Percentiles rank a stretch among this genome's conserved stretches.
Conservation (phyloP, 2,888 invertebrate species). For the Papilio elwesi region DNA sequence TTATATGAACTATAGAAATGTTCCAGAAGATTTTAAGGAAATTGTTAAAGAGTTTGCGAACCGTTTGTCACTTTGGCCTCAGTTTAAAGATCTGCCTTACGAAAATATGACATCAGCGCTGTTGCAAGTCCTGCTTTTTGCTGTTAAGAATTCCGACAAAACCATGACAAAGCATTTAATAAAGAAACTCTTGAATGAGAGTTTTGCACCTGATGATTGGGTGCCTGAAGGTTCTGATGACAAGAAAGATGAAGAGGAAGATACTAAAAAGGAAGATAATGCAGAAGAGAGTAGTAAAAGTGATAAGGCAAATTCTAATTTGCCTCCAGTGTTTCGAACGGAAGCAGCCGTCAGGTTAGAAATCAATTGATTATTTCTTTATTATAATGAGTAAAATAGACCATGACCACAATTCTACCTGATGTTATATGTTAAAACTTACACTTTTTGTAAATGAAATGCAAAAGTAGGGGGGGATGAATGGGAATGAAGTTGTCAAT, state of each 20-base stretch:
- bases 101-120: constrained; percentile 89
- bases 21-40: constrained; percentile 85
- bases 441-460: no score
- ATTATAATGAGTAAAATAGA: no score
- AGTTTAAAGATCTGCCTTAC: constrained; percentile 89
- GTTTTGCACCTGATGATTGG: constrained; percentile 82
- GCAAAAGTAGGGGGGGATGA: no score
- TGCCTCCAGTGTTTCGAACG: constrained; percentile 86
- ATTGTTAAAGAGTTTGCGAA: constrained; percentile 86
- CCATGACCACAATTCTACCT: no score
- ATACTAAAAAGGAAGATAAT: constrained; percentile 51
- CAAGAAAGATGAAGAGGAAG: constrained; percentile 57
- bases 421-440: no score
- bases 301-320: constrained; percentile 44
- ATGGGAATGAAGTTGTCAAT: no score
- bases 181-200: constrained; percentile 86
- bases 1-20: constrained; percentile 71
- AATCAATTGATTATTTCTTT: no score
- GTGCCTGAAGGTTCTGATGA: constrained; percentile 56
- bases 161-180: constrained; percentile 80
- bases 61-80: constrained; percentile 89
- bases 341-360: constrained; percentile 72
- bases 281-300: constrained; percentile 38
- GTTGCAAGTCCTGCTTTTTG: constrained; percentile 86
- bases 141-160: constrained; percentile 85